These are phyloP conservation scores for Napeogenes inachia DNA, from an alignment of 2,888 invertebrate species.

Conservation along the genomic window DNA sequence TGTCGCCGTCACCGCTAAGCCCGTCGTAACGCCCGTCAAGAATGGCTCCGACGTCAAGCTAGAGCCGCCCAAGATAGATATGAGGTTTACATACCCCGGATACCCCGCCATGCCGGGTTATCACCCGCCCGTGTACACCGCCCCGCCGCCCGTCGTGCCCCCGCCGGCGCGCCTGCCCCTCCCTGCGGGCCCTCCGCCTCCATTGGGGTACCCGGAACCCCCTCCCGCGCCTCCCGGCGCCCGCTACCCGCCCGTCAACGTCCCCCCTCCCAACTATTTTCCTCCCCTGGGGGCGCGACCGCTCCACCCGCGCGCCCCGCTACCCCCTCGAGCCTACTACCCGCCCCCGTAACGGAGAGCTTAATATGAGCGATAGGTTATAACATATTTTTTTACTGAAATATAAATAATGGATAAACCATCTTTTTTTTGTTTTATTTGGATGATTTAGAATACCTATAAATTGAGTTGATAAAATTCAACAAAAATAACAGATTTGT, in stretches of 20 bases:
- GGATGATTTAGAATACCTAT: background rate
- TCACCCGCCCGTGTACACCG: conserved; percentile 58
- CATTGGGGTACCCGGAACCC: conserved; percentile 65
- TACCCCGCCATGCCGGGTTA: conserved; percentile 61
- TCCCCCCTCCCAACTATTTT: conserved; percentile 66
- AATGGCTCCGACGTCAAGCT: conserved; percentile 58
- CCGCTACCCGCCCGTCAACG: conserved; percentile 54
- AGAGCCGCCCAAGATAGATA: conserved; percentile 57
- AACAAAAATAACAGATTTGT: conserved; percentile 1
- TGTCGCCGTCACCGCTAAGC: conserved; percentile 48
- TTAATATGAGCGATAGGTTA: conserved; percentile 33
- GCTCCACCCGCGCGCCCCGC: conserved; percentile 46
- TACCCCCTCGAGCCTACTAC: conserved; percentile 35
- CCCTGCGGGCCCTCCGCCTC: conserved; percentile 39
- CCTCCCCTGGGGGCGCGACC: conserved; percentile 49
- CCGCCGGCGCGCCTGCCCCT: conserved; percentile 43
- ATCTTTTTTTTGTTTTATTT: conserved; percentile 22
- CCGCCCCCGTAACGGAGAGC: conserved; percentile 53
- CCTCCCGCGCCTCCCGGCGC: conserved; percentile 54
- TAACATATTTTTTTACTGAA: conserved; percentile 61
- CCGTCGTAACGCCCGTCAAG: conserved; percentile 57
- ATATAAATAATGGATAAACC: conserved; percentile 46
- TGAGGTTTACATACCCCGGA: conserved; percentile 52
- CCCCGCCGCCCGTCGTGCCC: conserved; percentile 54
- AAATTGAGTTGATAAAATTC: background rate